phyloP scores from a whole-genome alignment of 2,888 invertebrate genomes.

The Euplagia quadripunctaria region DNA sequence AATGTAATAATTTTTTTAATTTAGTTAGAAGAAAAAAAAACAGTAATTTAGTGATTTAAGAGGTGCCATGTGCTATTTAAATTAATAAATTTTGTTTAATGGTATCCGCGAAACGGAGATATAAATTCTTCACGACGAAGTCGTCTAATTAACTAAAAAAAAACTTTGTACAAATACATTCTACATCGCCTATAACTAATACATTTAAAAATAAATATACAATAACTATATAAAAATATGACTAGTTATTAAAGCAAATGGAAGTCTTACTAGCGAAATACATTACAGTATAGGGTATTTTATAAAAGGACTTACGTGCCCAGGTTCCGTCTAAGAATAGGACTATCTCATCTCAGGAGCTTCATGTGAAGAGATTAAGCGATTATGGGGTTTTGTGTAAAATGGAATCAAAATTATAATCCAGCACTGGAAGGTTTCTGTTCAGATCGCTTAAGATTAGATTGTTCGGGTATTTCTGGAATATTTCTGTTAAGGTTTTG shows the following conservation, averaged over 20 bases:
- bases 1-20: neutral
- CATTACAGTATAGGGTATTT: neutral
- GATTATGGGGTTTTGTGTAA: constrained; percentile 6
- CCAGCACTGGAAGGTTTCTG: constrained; percentile 7
- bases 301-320: constrained; percentile 5
- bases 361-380: constrained; percentile 9
- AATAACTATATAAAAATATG: too few relatives aligned
- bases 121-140: too few relatives aligned
- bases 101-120: too few relatives aligned
- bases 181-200: too few relatives aligned
- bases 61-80: too few relatives aligned
- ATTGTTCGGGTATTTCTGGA: neutral
- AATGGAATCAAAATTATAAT: constrained; percentile 12
- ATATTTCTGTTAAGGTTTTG: neutral
- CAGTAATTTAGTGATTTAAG: too few relatives aligned
- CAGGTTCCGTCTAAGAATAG: neutral
- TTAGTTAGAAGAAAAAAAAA: too few relatives aligned
- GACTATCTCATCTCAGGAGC: neutral
- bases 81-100: too few relatives aligned
- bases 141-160: too few relatives aligned
- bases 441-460: constrained; percentile 8
- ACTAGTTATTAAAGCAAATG: too few relatives aligned
- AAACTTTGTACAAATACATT: too few relatives aligned
- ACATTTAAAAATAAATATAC: too few relatives aligned
- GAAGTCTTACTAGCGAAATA: neutral